Evolutionary conservation across 2,797 vertebrate species (phyloP).

Genomic region (Atherinosoma microstoma): DNA sequence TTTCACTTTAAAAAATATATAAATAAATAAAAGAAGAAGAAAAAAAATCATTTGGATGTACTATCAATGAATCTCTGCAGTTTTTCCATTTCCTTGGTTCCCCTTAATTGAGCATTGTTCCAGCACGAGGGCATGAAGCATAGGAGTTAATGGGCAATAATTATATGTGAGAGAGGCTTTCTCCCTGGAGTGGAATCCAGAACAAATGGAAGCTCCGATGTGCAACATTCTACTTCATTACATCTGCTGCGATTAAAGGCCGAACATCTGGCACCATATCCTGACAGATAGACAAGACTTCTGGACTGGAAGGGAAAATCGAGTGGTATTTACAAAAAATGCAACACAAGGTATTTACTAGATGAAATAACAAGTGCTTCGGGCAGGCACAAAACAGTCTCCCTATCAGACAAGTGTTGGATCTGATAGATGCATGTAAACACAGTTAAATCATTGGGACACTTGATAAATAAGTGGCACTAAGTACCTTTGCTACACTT

Average conservation of each 20-base stretch:
- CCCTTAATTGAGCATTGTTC: constrained; percentile 94
- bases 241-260: constrained; percentile 97
- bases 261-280: constrained; percentile 95
- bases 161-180: constrained; percentile 97
- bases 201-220: constrained; percentile 97
- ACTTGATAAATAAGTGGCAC: constrained; percentile 65
- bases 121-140: constrained; percentile 88
- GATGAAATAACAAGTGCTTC: constrained; percentile 76
- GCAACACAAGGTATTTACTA: constrained; percentile 73
- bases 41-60: constrained; percentile 52
- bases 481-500: constrained; percentile 58
- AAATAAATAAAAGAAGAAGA: constrained; percentile 18
- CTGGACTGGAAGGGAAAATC: constrained; percentile 84
- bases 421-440: constrained; percentile 71
- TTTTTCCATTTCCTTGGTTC: constrained; percentile 83
- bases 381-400: constrained; percentile 61
- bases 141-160: constrained; percentile 94
- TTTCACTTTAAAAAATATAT: constrained; percentile 44
- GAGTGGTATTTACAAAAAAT: constrained; percentile 76
- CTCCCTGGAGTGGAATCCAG: constrained; percentile 95
- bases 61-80: constrained; percentile 75
- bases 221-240: constrained; percentile 99
- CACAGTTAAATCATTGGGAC: constrained; percentile 62
- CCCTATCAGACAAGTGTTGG: constrained; percentile 63
- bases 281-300: constrained; percentile 95